Base-by-base conservation (phyloP, 2,888 invertebrate species). In the Melolontha melolontha region DNA sequence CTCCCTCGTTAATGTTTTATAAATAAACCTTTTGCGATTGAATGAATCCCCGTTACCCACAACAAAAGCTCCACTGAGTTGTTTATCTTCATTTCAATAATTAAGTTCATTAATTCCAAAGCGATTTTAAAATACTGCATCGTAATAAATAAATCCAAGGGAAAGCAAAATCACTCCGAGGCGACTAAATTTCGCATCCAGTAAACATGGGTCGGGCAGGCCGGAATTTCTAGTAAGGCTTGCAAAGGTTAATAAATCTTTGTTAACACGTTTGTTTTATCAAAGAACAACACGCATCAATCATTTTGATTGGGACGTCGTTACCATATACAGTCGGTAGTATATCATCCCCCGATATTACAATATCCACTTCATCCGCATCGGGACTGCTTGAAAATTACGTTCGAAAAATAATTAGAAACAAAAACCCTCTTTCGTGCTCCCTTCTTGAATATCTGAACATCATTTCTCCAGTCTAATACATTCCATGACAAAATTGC, bases 241-340 rank as follows among this genome's bases (percentile, higher is more conserved):
- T 47, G 16, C 50, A 47, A 70, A 70, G 78, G 78, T 78, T 80
- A 80, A 82, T 82, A 81, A 82, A 82, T 82, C 81, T 80, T 78
- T 79, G 80, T 81, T 81, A 80, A 77, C 75, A 69, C 69, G 71
- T 78, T 79, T 78, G 79, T 78, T 79, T 79, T 81, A 81, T 81
- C 79, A 79, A 79, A 79, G 78, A 81, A 80, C 80, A 80, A 80
- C 79, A 79, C 76, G 75, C 81, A 82, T 82, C 82, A 81, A 82
- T 82, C 82, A 82, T 79, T 75, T 77, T 79, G 79, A 81, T 82
- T 82, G 81, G 80, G 75, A 80, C 81, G 82, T 82, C 82, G 80
- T 81, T 79, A 79, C 79, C 82, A 82, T 79, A 78, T 75, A 75
- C 76, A 76, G 71, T 68, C 52, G 68, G 68, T 41, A 68, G 68